Conservation (phyloP, 2,797 vertebrate species). For the Myiotriccus ornatus region DNA sequence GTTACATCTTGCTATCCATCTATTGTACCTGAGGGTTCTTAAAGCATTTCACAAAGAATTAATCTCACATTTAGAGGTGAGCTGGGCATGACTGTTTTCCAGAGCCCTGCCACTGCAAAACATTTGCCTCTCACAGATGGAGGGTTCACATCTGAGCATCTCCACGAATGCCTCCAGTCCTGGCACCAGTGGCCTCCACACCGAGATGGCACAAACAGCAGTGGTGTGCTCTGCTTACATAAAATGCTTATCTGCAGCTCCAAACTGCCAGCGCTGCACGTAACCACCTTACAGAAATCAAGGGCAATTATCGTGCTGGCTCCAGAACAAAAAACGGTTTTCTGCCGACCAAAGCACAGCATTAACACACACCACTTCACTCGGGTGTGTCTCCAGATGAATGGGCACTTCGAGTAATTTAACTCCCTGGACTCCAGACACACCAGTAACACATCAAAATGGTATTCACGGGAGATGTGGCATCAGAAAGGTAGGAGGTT, state of each 20-base stretch:
- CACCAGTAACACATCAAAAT: not conserved
- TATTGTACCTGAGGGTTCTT: not conserved
- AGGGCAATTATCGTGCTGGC: conserved; percentile 11
- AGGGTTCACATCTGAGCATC: not conserved
- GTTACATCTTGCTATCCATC: not conserved
- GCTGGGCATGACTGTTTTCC: not conserved
- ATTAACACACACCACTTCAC: not conserved
- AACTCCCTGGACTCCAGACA: not conserved
- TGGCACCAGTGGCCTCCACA: not conserved
- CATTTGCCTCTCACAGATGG: not conserved
- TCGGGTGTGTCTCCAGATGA: not conserved
- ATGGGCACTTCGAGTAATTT: not conserved
- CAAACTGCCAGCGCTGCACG: not conserved
- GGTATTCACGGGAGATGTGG: not conserved
- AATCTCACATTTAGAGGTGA: not conserved
- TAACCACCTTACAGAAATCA: not conserved
- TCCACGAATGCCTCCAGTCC: not conserved
- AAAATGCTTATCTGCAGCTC: conserved; percentile 24
- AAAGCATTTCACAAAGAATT: not conserved
- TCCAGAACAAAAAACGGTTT: not conserved
- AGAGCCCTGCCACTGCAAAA: not conserved
- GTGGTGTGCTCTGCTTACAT: not conserved
- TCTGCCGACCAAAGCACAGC: not conserved
- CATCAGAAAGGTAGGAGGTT: not conserved
- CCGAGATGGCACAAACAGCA: not conserved